These are phyloP conservation scores for Lymantria dispar DNA, from an alignment of 2,888 invertebrate genomes.

Conservation along the genomic window DNA sequence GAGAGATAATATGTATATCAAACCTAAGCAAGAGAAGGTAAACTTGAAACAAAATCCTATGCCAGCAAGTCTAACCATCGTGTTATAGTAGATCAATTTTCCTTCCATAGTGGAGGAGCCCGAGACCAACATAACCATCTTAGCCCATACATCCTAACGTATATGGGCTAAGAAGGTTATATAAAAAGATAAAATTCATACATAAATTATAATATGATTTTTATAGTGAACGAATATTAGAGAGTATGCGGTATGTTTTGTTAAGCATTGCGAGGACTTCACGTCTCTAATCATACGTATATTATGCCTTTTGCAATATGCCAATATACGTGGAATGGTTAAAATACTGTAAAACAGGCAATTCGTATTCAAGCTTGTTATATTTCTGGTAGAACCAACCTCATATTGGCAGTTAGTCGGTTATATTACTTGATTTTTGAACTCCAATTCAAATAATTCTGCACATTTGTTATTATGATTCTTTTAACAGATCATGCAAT, in stretches of 20 bases:
- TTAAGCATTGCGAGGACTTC: slow-evolving; percentile 10
- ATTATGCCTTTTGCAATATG: slow-evolving; percentile 22
- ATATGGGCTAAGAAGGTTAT: too few species aligned
- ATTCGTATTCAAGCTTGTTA: slow-evolving; percentile 57
- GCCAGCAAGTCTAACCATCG: too few species aligned
- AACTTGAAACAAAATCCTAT: too few species aligned
- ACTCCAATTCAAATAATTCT: slow-evolving; percentile 14
- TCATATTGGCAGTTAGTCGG: slow-evolving; percentile 48
- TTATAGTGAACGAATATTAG: slow-evolving; percentile 6
- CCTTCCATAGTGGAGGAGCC: too few species aligned
- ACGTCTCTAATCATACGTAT: slow-evolving; percentile 18
- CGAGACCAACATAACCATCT: too few species aligned
- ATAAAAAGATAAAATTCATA: too few species aligned
- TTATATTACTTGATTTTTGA: slow-evolving; percentile 37
- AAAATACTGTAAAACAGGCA: slow-evolving; percentile 38
- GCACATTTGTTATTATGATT: neutral
- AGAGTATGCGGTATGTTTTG: slow-evolving; percentile 18
- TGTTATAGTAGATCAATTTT: too few species aligned
- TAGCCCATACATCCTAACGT: too few species aligned
- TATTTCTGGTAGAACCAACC: slow-evolving; percentile 43
- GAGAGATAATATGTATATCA: too few species aligned
- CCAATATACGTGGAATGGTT: slow-evolving; percentile 27
- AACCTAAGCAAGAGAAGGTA: too few species aligned
- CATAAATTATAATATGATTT: too few species aligned
- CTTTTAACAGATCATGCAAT: too few species aligned